These are phyloP conservation scores for Alectoris magna DNA, from an alignment of 2,797 vertebrate species.

Conservation along the genomic window DNA sequence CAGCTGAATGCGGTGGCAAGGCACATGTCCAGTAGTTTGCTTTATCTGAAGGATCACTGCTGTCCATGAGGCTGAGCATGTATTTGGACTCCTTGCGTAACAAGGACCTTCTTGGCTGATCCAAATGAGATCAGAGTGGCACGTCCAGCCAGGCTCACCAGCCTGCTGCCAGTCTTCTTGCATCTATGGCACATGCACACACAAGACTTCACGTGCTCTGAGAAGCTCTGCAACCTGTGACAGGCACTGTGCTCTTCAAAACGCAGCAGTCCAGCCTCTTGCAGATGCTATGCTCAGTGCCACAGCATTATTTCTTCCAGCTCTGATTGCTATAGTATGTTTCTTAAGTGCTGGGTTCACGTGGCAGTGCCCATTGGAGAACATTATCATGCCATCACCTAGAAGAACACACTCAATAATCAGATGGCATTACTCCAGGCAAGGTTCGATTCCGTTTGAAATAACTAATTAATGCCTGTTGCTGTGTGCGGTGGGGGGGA, in stretches of 20 bases:
- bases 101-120: rapidly evolving
- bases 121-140: neutral
- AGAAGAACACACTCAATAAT: neutral
- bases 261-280: neutral
- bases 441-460: neutral
- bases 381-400: neutral
- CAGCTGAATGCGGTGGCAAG: neutral
- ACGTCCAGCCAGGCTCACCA: neutral
- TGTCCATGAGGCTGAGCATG: rapidly evolving
- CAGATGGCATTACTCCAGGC: neutral
- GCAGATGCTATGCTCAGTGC: neutral
- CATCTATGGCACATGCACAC: rapidly evolving
- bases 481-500: neutral
- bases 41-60: neutral
- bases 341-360: neutral
- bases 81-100: neutral
- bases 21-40: neutral
- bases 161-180: rapidly evolving
- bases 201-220: neutral
- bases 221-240: neutral
- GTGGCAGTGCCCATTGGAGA: neutral
- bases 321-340: neutral
- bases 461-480: neutral
- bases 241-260: neutral
- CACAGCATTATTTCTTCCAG: neutral